Conservation (phyloP, 2,113 vertebrate genomes). For the Zosterops hypoxanthus region DNA sequence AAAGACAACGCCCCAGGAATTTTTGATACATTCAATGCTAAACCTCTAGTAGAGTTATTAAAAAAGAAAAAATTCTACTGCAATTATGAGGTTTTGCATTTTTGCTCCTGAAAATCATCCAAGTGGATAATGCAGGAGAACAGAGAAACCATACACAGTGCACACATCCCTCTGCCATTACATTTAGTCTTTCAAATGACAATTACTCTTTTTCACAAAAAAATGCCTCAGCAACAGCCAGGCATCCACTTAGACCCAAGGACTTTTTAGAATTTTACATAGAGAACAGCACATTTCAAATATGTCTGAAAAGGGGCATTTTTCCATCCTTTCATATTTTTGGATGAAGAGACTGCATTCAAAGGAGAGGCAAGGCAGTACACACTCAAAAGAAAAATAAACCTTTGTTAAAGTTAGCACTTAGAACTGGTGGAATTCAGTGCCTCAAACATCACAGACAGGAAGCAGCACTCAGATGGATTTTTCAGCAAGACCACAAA, state of each 20-base stretch:
- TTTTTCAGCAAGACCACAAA: neutral
- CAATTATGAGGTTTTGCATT: neutral
- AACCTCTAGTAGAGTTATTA: neutral
- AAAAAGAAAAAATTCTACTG: neutral
- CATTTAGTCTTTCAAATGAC: neutral
- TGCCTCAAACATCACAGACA: neutral
- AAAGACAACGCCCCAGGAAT: neutral
- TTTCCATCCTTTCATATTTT: constrained; percentile 19
- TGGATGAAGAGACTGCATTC: constrained; percentile 15
- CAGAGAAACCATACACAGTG: neutral
- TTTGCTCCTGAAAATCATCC: neutral
- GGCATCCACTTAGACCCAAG: neutral
- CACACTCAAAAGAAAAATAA: constrained; percentile 27
- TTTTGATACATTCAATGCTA: neutral
- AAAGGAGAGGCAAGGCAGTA: neutral
- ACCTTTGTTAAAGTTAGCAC: constrained; percentile 33
- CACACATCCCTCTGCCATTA: neutral
- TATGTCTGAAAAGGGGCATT: constrained; percentile 7
- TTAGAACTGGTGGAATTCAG: constrained; percentile 10
- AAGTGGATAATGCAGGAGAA: neutral
- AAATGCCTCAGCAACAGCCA: constrained; percentile 17
- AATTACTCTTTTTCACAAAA: constrained; percentile 3
- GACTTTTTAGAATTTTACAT: neutral
- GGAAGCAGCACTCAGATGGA: neutral
- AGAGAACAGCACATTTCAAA: neutral